Base-by-base conservation (phyloP, 1,140 invertebrate species). In the Penaeus japonicus region DNA sequence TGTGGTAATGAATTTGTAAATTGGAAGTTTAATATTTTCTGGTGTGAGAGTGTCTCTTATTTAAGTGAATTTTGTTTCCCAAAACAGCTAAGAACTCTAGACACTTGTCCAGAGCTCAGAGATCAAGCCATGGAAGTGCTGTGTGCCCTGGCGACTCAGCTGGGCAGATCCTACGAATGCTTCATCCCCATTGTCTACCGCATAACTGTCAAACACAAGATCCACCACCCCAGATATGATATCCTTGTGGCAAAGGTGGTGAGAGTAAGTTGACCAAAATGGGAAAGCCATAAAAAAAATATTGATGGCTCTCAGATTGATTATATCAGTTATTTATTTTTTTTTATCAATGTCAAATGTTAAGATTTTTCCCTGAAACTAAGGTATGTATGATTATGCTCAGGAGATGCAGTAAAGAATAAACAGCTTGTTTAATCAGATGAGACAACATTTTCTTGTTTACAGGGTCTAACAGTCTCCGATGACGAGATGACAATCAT, bases 171-270 rank as follows among this genome's bases (percentile, higher is more conserved):
- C 91, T 99, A 96, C 92, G 95, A 95, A 89, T 97, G 99, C 55
- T 99, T 99, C 91, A 96, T 98, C 90, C 97, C 97, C 1, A 94
- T 99, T 91, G 96, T 99, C 2, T 96, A 96, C 90, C 97, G 96
- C 92, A 95, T 97, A 0, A 94, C 98, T 54, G 93, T 92, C 0
- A 97, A 96, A 91, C 97, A 99, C 91, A 95, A 95, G 91, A 98
- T 99, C 54, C 93, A 93, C 15, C 85, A 97, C 93, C 93, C 95
- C 24, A 94, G 96, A 89, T 99, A 98, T 91, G 97, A 98, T 59
- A 92, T 94, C 18, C 91, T 94, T 10, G 93, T 94, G 86, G 92
- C 92, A 5, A 95, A 95, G 92, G 94, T 97, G 59, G 94, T 96
- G 81, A 95, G 94, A 1, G 92, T 93, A 82, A 91, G 92, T 75